Conservation (phyloP, 2,888 invertebrate genomes). For the Agrotis clavis region DNA sequence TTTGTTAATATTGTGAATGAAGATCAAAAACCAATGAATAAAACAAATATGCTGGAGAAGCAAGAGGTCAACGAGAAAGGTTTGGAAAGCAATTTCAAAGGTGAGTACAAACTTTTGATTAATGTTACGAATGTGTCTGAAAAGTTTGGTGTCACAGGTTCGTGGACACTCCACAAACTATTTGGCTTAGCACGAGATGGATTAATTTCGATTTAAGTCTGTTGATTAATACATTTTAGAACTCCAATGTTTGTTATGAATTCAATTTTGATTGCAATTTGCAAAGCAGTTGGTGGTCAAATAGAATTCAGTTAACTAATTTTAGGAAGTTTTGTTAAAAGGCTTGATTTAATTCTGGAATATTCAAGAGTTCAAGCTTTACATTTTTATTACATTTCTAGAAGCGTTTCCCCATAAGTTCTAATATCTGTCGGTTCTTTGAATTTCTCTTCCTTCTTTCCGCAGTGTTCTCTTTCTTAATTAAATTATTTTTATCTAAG, state of each 20-base stretch:
- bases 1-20: slow-evolving; percentile 7
- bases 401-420: neutral
- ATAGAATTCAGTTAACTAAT: neutral
- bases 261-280: slow-evolving; percentile 24
- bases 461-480: neutral
- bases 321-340: neutral
- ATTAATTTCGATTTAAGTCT: slow-evolving; percentile 22
- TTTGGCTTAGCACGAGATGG: slow-evolving; percentile 7
- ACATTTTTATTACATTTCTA: too few relatives aligned
- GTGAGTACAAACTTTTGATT: slow-evolving; percentile 38
- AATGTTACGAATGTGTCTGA: slow-evolving; percentile 20
- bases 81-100: slow-evolving; percentile 44
- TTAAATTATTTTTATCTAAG: neutral
- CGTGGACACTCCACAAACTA: slow-evolving; percentile 12
- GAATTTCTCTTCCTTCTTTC: neutral
- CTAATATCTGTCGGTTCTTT: neutral
- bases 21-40: neutral
- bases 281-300: slow-evolving; percentile 2
- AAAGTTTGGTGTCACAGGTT: slow-evolving; percentile 24
- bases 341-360: neutral
- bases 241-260: slow-evolving; percentile 31
- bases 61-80: slow-evolving; percentile 20
- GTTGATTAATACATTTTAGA: slow-evolving; percentile 9
- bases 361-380: neutral
- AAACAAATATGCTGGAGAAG: slow-evolving; percentile 39